Evolutionary conservation across 2,888 invertebrate species (phyloP).

Genomic region (Antheraea assamensis): DNA sequence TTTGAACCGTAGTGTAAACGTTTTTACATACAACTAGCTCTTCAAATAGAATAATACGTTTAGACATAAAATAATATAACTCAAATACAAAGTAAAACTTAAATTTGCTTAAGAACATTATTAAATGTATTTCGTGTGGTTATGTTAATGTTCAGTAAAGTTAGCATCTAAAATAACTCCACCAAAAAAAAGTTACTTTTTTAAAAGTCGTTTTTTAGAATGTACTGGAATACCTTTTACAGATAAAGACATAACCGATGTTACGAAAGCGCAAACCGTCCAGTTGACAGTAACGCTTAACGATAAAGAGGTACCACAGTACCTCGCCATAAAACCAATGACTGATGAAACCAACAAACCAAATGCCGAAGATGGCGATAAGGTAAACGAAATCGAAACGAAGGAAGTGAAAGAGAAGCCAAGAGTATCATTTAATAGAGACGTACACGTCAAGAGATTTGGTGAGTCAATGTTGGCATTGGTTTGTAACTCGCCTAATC

Average conservation of each 20-base stretch:
- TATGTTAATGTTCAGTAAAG: not conserved
- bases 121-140: not conserved
- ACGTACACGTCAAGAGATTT: conserved; percentile 95
- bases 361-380: conserved; percentile 69
- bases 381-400: conserved; percentile 54
- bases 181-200: not conserved
- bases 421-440: conserved; percentile 94
- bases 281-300: conserved; percentile 50
- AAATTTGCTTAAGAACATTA: not conserved
- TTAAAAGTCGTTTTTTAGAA: conserved; percentile 23
- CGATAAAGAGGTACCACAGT: conserved; percentile 67
- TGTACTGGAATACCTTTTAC: conserved; percentile 46
- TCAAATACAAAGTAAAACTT: not conserved
- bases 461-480: conserved; percentile 81
- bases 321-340: conserved; percentile 69
- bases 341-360: conserved; percentile 71
- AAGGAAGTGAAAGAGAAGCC: conserved; percentile 78
- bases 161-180: too few relatives aligned
- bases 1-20: not conserved
- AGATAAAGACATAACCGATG: conserved; percentile 64
- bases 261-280: conserved; percentile 59
- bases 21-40: not conserved
- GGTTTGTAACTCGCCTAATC: conserved; percentile 15
- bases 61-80: not conserved
- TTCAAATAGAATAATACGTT: not conserved